Evolutionary conservation across 2,797 vertebrate species (phyloP).

Genomic region (Chiroxiphia lanceolata): DNA sequence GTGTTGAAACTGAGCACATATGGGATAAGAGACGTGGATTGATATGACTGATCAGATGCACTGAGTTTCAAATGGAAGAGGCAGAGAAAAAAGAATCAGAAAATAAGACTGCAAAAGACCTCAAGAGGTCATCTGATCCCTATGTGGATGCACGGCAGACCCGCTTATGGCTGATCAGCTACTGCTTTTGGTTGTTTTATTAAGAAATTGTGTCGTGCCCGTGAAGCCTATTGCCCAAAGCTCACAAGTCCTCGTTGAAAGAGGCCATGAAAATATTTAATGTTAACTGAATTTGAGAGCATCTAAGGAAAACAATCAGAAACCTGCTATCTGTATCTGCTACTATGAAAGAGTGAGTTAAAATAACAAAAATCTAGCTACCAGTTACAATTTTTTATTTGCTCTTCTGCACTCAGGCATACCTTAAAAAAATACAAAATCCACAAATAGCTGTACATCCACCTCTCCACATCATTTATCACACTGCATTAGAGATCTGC

Average conservation of each 20-base stretch:
- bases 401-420: background rate
- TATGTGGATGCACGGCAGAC: background rate
- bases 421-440: background rate
- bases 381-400: background rate
- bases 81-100: background rate
- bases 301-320: background rate
- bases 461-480: background rate
- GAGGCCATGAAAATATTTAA: background rate
- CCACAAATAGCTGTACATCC: slow-evolving; percentile 1
- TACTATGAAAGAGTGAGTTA: background rate
- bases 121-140: background rate
- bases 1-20: background rate
- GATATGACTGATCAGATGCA: background rate
- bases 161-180: background rate
- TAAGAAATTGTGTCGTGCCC: background rate
- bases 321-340: background rate
- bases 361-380: slow-evolving; percentile 9
- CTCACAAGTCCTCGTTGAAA: background rate
- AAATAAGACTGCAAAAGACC: background rate
- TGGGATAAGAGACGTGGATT: background rate
- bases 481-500: background rate
- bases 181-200: background rate
- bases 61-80: background rate
- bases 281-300: background rate
- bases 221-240: background rate